These are phyloP conservation scores for Drosophila nr. perissopoda DNA, from an alignment of 2,888 invertebrate genomes.

Conservation along the genomic window DNA sequence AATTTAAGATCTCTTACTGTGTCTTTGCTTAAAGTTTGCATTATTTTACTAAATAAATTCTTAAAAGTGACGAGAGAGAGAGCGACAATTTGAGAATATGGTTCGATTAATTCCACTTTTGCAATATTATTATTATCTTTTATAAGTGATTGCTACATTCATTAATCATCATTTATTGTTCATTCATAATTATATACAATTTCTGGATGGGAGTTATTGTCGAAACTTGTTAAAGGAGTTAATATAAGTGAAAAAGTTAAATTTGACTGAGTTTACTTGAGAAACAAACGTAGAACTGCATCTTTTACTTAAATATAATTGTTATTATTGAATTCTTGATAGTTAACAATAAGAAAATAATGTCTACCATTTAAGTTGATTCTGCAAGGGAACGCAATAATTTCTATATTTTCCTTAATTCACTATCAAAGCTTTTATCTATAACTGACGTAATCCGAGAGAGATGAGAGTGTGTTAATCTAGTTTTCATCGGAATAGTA, in stretches of 20 bases:
- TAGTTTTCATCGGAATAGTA: slow-evolving; percentile 11
- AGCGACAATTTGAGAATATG: background rate
- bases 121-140: background rate
- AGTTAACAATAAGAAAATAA: background rate
- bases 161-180: background rate
- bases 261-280: background rate
- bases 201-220: background rate
- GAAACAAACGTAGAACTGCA: background rate
- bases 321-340: background rate
- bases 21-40: background rate
- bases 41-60: background rate
- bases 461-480: slow-evolving; percentile 6
- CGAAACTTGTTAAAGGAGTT: background rate
- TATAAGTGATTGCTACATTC: background rate
- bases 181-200: background rate
- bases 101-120: background rate
- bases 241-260: background rate
- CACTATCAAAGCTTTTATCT: background rate
- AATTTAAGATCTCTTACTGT: background rate
- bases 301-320: background rate
- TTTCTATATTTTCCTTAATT: background rate
- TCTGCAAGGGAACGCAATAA: background rate
- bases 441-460: slow-evolving; percentile 31
- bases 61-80: background rate
- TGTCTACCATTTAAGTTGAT: background rate